Evolutionary conservation across 2,888 invertebrate species (phyloP).

Genomic region (Tyria jacobaeae): DNA sequence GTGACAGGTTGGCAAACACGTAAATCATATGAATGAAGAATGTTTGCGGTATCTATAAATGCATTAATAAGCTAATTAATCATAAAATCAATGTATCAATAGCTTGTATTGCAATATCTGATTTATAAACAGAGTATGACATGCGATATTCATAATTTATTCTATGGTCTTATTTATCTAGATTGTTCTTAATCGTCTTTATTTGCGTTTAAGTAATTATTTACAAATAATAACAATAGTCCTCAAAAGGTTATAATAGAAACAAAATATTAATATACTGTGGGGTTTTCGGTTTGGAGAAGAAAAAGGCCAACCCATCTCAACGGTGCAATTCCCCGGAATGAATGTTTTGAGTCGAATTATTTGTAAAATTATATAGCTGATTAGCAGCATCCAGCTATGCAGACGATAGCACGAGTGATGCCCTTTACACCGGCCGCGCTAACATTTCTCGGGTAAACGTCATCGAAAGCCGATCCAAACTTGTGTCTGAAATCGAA

Average conservation of each 20-base stretch:
- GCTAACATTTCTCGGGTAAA: too few relatives aligned
- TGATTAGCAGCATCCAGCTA: too few relatives aligned
- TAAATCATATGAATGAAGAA: background rate
- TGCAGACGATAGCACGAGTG: too few relatives aligned
- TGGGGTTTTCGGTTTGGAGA: background rate
- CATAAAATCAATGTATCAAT: slow-evolving; percentile 3
- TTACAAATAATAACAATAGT: too few relatives aligned
- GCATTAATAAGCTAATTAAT: background rate
- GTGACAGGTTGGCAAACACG: slow-evolving; percentile 6
- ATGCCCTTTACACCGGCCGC: too few relatives aligned
- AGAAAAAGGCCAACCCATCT: too few relatives aligned
- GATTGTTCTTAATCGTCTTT: background rate
- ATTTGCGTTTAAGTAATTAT: too few relatives aligned
- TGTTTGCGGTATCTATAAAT: slow-evolving; percentile 3
- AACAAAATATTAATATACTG: background rate
- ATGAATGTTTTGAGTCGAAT: too few relatives aligned
- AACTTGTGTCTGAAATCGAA: too few relatives aligned
- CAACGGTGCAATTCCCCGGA: too few relatives aligned
- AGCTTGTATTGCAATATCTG: background rate
- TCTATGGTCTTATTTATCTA: background rate
- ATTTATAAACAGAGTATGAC: background rate
- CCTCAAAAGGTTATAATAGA: background rate
- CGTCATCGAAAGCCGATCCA: too few relatives aligned
- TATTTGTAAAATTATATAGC: too few relatives aligned
- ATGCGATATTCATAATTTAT: background rate